A percentile compares a stretch with the other conserved stretches of the same genome.
Conservation (phyloP, 2,113 vertebrate species). For the Macroglossus sobrinus region DNA sequence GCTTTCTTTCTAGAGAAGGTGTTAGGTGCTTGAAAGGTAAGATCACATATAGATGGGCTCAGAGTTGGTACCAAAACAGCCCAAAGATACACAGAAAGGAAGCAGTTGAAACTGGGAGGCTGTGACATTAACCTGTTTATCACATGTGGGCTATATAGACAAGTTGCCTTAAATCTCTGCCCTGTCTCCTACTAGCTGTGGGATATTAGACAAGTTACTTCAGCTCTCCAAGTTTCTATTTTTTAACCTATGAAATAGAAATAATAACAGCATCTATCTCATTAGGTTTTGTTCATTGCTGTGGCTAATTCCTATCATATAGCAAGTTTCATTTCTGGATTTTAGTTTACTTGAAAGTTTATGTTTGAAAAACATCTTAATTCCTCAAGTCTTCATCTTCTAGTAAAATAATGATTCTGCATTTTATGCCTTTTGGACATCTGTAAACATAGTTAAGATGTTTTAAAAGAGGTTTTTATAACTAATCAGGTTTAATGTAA, state of each 20-base stretch:
- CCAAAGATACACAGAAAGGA: neutral
- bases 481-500: neutral
- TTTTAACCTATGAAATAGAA: neutral
- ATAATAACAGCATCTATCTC: neutral
- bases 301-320: neutral
- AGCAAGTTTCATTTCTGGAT: neutral
- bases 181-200: too few species aligned
- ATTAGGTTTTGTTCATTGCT: neutral
- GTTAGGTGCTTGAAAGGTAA: neutral
- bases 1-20: neutral
- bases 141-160: neutral
- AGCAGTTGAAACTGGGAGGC: neutral
- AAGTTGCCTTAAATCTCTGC: neutral
- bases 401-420: neutral
- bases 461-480: neutral
- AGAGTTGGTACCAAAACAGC: neutral
- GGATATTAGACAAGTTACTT: neutral
- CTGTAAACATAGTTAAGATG: neutral
- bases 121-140: neutral
- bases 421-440: neutral
- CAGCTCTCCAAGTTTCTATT: neutral
- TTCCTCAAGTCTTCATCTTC: neutral
- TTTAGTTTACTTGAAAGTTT: neutral
- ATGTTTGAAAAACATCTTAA: neutral
- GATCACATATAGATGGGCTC: neutral